phyloP scores from a whole-genome alignment of 2,888 invertebrate genomes.

The Drosophila nigricruria region DNA sequence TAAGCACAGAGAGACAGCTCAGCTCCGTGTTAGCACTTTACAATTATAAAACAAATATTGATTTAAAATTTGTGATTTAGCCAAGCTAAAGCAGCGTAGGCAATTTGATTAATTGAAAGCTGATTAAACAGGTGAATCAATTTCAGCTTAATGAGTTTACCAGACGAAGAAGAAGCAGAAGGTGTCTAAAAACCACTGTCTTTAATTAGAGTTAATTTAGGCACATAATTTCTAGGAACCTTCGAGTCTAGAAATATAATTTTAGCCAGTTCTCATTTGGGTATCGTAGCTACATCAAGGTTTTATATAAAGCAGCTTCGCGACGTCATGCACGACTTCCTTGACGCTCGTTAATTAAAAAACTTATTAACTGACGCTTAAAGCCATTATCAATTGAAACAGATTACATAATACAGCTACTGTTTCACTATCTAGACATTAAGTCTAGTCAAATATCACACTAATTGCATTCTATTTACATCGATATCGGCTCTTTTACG shows the following conservation, averaged over 20 bases:
- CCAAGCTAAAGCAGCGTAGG: neutral
- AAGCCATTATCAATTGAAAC: neutral
- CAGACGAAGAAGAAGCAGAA: no score
- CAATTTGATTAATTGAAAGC: slow-evolving; percentile 9
- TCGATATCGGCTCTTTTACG: neutral
- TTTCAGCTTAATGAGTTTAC: neutral
- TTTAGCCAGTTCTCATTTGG: neutral
- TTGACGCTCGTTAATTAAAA: slow-evolving; percentile 2
- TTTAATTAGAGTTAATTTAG: neutral
- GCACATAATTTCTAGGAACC: neutral
- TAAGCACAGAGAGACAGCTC: neutral
- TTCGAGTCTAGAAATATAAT: neutral
- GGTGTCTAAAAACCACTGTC: rapidly evolving
- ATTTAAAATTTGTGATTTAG: neutral
- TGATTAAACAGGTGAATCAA: neutral
- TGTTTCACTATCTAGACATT: neutral
- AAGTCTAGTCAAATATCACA: neutral
- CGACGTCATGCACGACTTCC: neutral
- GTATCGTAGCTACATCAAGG: neutral
- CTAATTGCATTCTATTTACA: neutral
- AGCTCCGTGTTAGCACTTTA: neutral
- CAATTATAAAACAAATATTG: slow-evolving; percentile 24
- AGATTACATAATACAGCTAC: neutral
- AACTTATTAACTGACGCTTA: neutral
- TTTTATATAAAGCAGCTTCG: neutral